These are phyloP conservation scores for Channa argus DNA, from an alignment of 2,113 vertebrate genomes.

Conservation along the genomic window DNA sequence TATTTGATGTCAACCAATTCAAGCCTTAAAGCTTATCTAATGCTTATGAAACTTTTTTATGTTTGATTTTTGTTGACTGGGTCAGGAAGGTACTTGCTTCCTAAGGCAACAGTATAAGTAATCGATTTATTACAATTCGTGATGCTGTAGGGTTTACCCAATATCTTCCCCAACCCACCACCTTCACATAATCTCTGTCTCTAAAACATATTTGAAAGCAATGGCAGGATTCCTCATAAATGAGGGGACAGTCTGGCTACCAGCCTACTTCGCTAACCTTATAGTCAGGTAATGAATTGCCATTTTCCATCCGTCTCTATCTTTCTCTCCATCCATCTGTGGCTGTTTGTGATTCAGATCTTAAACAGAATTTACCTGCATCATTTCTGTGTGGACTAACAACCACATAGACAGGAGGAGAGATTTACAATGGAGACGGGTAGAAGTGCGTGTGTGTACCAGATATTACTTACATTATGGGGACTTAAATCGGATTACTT, in stretches of 20 bases:
- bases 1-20: background rate
- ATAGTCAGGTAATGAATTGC: constrained; percentile 65
- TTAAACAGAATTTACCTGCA: constrained; percentile 65
- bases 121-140: background rate
- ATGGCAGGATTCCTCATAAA: constrained; percentile 37
- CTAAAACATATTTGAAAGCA: constrained; percentile 25
- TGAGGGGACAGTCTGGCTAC: constrained; percentile 47
- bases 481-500: no score
- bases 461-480: no score
- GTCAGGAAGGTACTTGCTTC: background rate
- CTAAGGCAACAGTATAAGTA: background rate
- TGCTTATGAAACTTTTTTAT: background rate
- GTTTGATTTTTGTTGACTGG: background rate
- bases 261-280: constrained; percentile 63
- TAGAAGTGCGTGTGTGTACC: background rate
- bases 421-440: constrained; percentile 46
- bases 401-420: constrained; percentile 43
- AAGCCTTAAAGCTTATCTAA: background rate
- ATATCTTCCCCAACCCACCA: background rate
- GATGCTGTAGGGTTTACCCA: background rate
- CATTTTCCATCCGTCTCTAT: constrained; percentile 50
- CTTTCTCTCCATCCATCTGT: constrained; percentile 57
- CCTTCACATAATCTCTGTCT: background rate
- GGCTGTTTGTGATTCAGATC: constrained; percentile 54
- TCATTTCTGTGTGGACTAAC: constrained; percentile 55